phyloP scores from a whole-genome alignment of 2,797 vertebrate species.

The Phrynocephalus guinanensis region DNA sequence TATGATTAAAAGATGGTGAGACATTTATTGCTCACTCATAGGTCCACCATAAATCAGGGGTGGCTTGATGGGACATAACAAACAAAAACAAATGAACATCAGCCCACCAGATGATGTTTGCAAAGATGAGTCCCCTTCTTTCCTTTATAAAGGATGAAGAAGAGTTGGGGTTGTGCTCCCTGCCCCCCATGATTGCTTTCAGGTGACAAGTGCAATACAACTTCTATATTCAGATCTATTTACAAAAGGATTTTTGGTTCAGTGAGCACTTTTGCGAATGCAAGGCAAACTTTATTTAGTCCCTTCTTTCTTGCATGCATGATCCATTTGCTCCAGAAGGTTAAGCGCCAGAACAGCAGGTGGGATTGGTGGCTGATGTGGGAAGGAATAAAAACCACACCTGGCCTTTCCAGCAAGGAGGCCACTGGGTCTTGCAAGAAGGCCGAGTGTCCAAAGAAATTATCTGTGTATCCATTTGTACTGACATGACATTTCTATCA shows the following conservation, averaged over 20 bases:
- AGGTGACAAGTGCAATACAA: background rate
- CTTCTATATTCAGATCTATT: background rate
- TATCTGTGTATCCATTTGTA: background rate
- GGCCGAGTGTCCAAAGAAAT: background rate
- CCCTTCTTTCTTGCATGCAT: background rate
- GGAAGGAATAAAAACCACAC: too few species aligned
- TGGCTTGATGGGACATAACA: too few species aligned
- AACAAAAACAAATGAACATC: too few species aligned
- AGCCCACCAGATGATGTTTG: background rate
- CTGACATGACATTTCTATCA: background rate
- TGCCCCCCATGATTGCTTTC: background rate
- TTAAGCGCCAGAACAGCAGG: background rate
- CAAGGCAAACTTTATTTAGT: background rate
- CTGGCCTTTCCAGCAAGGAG: background rate
- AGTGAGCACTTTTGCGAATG: background rate
- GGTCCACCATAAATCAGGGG: too few species aligned
- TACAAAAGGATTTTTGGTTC: background rate
- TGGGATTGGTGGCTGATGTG: background rate
- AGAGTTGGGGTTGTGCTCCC: background rate
- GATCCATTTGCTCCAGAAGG: background rate
- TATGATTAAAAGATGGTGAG: too few species aligned
- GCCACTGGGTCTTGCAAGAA: background rate
- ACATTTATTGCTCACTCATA: too few species aligned
- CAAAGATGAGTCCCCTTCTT: background rate
- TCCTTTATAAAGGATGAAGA: background rate